These are phyloP conservation scores for Lepus europaeus DNA, from an alignment of 2,113 vertebrate genomes.

Conservation along the genomic window DNA sequence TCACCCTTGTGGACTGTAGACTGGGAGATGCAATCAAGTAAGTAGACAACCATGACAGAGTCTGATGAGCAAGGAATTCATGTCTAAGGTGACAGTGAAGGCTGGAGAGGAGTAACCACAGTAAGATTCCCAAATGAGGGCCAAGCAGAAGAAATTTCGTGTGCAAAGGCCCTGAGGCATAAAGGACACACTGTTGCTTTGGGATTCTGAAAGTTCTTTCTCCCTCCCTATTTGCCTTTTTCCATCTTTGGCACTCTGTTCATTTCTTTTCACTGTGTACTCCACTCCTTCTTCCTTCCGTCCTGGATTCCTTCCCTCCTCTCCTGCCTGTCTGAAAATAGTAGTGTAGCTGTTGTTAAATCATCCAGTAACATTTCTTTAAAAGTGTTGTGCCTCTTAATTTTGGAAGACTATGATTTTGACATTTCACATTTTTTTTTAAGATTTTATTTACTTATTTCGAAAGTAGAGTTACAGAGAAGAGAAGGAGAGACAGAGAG, in stretches of 20 bases:
- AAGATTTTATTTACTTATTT: too few relatives aligned
- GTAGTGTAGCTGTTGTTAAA: not conserved
- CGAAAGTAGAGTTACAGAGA: too few relatives aligned
- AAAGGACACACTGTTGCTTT: not conserved
- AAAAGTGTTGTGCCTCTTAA: constrained; percentile 17
- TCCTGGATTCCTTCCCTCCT: not conserved
- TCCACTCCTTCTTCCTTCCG: not conserved
- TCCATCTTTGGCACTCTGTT: not conserved
- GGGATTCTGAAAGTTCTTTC: not conserved
- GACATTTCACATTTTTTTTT: not conserved
- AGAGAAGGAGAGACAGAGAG: too few relatives aligned
- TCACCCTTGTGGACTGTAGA: not conserved
- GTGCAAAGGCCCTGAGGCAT: not conserved
- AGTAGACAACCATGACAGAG: accelerated
- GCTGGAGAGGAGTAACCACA: not conserved
- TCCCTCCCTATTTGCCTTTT: not conserved
- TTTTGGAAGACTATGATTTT: constrained; percentile 18
- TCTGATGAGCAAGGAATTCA: not conserved
- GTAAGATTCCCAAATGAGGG: not conserved
- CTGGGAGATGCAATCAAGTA: accelerated
- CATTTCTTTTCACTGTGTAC: not conserved
- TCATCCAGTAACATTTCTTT: not conserved
- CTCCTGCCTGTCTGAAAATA: not conserved
- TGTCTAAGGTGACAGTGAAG: not conserved
- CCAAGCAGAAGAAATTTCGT: not conserved